These are phyloP conservation scores for Myripristis murdjan DNA, from an alignment of 2,797 vertebrate genomes.

Conservation along the genomic window DNA sequence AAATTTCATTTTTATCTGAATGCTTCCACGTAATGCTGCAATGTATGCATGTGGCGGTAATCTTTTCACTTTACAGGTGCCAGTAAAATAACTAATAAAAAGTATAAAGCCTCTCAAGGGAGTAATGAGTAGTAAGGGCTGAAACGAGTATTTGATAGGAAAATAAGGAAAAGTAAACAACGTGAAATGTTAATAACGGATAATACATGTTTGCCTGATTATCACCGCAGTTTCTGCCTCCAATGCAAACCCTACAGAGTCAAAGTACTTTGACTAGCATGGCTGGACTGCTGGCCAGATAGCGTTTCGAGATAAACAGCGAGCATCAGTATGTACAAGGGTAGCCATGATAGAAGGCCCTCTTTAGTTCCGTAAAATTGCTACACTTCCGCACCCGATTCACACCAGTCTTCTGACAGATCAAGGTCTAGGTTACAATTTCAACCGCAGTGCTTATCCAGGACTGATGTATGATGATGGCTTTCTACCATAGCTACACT, in stretches of 20 bases:
- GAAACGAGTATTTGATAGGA: background rate
- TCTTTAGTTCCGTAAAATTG: slow-evolving; percentile 4
- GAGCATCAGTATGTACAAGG: background rate
- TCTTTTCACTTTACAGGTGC: slow-evolving; percentile 9
- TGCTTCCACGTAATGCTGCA: background rate
- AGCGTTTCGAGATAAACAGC: background rate
- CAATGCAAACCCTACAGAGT: slow-evolving; percentile 18
- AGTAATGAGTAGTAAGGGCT: slow-evolving; percentile 20
- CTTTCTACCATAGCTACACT: slow-evolving; percentile 8
- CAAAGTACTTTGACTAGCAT: background rate
- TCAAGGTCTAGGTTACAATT: no score
- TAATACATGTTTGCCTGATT: background rate
- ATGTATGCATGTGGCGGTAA: background rate
- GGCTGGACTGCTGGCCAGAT: no score
- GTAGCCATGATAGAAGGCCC: background rate
- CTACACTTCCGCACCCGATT: background rate
- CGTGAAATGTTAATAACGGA: slow-evolving; percentile 12
- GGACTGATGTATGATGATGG: background rate
- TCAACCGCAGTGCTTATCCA: slow-evolving; percentile 1
- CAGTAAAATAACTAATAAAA: slow-evolving; percentile 10
- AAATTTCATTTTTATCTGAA: no score
- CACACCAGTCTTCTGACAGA: slow-evolving; percentile 1
- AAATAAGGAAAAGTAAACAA: background rate
- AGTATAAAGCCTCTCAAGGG: slow-evolving; percentile 15
- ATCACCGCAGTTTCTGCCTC: background rate